Conservation (phyloP, 2,113 vertebrate genomes). For the Nerophis ophidion region DNA sequence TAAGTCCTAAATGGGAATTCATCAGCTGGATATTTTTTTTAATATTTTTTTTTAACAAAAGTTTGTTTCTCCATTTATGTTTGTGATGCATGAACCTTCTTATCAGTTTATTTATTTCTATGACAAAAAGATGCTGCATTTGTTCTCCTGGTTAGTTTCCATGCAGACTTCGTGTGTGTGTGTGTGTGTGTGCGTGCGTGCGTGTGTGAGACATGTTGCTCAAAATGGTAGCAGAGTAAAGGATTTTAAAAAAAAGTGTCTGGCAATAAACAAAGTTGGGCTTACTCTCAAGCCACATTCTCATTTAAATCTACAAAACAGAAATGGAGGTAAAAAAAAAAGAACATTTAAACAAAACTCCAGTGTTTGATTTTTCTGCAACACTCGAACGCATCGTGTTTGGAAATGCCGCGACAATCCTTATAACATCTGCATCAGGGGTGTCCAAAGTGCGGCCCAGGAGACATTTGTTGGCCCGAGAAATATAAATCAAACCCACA, state of each 20-base stretch:
- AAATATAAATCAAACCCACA: no score
- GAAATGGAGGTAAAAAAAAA: slow-evolving; percentile 54
- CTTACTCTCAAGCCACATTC: slow-evolving; percentile 57
- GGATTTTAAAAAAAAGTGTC: slow-evolving; percentile 24
- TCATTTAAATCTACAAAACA: slow-evolving; percentile 32
- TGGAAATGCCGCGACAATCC: neutral
- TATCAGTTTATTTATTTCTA: slow-evolving; percentile 49
- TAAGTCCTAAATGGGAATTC: slow-evolving; percentile 21
- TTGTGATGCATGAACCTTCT: slow-evolving; percentile 66
- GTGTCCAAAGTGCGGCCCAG: no score
- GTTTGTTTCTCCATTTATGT: slow-evolving; percentile 36
- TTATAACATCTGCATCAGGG: no score
- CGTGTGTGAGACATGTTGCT: slow-evolving; percentile 49
- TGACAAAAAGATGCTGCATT: slow-evolving; percentile 54
- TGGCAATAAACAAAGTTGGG: slow-evolving; percentile 69
- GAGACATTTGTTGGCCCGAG: no score
- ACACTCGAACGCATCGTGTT: neutral
- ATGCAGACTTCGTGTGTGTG: slow-evolving; percentile 24
- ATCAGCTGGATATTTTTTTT: slow-evolving; percentile 59
- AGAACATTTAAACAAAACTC: slow-evolving; percentile 49
- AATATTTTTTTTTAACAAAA: slow-evolving; percentile 4
- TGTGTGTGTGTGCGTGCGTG: slow-evolving; percentile 18
- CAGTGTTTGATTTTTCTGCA: neutral
- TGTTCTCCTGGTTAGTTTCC: slow-evolving; percentile 63
- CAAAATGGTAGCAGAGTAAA: slow-evolving; percentile 65